Evolutionary conservation across 2,888 invertebrate species (phyloP), one percentile per base, ranked within the genome.

Genomic region (Troides aeacus): DNA sequence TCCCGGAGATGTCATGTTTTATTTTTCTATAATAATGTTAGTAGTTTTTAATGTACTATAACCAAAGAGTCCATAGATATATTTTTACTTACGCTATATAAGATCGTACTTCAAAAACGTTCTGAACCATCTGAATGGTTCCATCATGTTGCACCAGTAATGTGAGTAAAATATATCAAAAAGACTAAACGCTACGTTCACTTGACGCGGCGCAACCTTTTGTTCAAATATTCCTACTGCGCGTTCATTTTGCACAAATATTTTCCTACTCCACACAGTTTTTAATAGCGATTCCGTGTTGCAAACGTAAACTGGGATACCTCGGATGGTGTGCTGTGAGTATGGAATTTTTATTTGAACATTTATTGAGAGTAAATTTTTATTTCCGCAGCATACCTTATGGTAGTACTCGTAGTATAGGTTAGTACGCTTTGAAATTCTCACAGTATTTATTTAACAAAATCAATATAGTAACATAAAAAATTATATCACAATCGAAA

Each of bases 241-340:
- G 30, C 42, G 67, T 62, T 57, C 42, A 42, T 68, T 62, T 62
- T 58, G 24, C 59, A 57, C 63, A 53, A 68, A 68, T 36, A 63
- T 63, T 59, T 68, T 68, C 50, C 50, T n/a, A 18, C 57, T 56
- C 23, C 58, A 30, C 50, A 58, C 58, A 30, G 21, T 21, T 63
- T 62, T 63, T 68, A 63, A 63, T 68, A 68, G 63, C 62, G 12
- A 68, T 58, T 63, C 39, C 63, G 23, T 39, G 59, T 68, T 59
- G 62, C 30, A 58, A 68, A 68, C 30, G 58, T 63, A 30, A 68
- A 59, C 58, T 63, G 59, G n/a, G 58, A 46, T 24, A 63, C 58
- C 59, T 15, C 63, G 46, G 63, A 17, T 62, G 21, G 50, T 58
- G 50, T 63, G 12, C 46, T 21, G 46, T 2, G 18, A 57, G 62